Percentiles rank a stretch among this genome's conserved stretches.
Conservation (phyloP, 2,888 invertebrate species). For the Leucophenga maculata region DNA sequence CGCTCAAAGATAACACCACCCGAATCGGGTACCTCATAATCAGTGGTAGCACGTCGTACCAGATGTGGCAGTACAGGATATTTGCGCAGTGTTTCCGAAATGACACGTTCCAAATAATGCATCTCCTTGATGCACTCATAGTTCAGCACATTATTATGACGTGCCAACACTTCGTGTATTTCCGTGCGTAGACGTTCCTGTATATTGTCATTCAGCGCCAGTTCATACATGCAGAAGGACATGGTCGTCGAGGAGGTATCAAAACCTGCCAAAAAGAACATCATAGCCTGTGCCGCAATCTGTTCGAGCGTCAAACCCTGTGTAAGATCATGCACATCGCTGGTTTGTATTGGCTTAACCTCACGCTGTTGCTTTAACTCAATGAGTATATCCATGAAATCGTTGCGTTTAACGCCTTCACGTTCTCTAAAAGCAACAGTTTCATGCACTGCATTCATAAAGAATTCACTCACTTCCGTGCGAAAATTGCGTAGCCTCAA, state of each 20-base stretch:
- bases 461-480: constrained; percentile 54
- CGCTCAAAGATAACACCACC: constrained; percentile 68
- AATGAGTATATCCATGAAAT: constrained; percentile 73
- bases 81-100: constrained; percentile 74
- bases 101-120: constrained; percentile 49
- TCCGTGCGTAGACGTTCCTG: constrained; percentile 46
- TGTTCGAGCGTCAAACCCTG: constrained; percentile 68
- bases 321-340: constrained; percentile 72
- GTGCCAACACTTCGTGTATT: constrained; percentile 35
- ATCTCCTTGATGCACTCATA: constrained; percentile 54
- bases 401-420: constrained; percentile 67
- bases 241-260: constrained; percentile 74
- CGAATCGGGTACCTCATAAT: constrained; percentile 70
- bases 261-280: constrained; percentile 75
- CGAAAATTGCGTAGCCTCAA: constrained; percentile 46
- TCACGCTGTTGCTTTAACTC: constrained; percentile 64
- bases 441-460: constrained; percentile 69
- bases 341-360: constrained; percentile 19
- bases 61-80: constrained; percentile 74
- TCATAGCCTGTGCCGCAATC: constrained; percentile 74
- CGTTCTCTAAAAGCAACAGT: constrained; percentile 67
- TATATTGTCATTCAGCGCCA: constrained; percentile 50
- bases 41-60: constrained; percentile 71
- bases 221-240: constrained; percentile 67
- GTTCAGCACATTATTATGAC: constrained; percentile 45